A percentile compares a stretch with the other conserved stretches of the same genome.
Conservation (phyloP, 2,113 vertebrate genomes). For the Cervus canadensis region DNA sequence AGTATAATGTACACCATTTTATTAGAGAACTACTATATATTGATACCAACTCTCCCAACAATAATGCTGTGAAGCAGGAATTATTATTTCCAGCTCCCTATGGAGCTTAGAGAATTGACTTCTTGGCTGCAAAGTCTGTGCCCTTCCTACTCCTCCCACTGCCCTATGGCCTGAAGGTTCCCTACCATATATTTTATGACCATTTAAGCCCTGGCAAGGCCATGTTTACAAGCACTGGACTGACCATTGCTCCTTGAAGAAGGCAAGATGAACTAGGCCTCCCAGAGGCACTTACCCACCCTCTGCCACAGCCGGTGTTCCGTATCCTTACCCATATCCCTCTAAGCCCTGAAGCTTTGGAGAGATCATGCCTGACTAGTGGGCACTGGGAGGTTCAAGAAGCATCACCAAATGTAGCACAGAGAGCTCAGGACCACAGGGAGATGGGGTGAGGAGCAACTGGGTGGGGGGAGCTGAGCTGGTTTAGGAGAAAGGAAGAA, state of each 20-base stretch:
- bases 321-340: not conserved
- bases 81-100: not conserved
- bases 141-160: not conserved
- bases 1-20: not conserved
- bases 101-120: not conserved
- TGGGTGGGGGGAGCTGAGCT: not conserved
- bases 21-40: not conserved
- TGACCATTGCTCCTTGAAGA: not conserved
- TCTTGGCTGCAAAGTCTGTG: not conserved
- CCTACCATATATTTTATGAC: not conserved
- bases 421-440: not conserved
- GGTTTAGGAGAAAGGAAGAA: not conserved
- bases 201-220: not conserved
- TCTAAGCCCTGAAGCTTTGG: not conserved
- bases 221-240: not conserved
- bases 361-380: not conserved
- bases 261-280: not conserved
- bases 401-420: not conserved
- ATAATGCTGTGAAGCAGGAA: not conserved
- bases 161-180: not conserved
- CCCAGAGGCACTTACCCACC: not conserved
- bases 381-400: not conserved
- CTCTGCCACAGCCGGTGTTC: not conserved
- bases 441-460: not conserved
- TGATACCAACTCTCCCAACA: not conserved